Percentiles rank a stretch among this genome's conserved stretches.
phyloP scores from a whole-genome alignment of 1,140 invertebrate genomes.

The Scaptomyza graminum region DNA sequence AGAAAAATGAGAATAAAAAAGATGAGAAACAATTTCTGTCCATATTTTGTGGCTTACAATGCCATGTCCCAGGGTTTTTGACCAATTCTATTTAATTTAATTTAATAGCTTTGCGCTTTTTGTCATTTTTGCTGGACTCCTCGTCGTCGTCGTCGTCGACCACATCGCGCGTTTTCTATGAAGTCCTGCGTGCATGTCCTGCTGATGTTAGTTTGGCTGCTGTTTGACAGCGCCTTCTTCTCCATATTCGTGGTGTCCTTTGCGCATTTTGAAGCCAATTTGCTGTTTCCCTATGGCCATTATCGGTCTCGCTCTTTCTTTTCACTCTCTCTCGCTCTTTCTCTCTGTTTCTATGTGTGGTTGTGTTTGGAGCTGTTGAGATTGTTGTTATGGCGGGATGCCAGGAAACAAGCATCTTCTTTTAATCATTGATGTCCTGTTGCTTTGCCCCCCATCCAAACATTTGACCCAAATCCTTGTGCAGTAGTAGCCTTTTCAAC shows the following conservation, averaged over 20 bases:
- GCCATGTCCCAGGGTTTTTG: constrained; percentile 65
- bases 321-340: constrained; percentile 45
- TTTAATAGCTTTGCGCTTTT: constrained; percentile 83
- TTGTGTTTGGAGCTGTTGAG: constrained; percentile 36
- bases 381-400: constrained; percentile 71
- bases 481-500: constrained; percentile 27
- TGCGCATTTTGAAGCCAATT: constrained; percentile 48
- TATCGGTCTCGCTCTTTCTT: constrained; percentile 6
- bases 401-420: constrained; percentile 58
- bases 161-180: constrained; percentile 67
- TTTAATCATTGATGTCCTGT: constrained; percentile 80
- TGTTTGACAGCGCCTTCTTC: constrained; percentile 8
- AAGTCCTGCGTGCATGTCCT: constrained; percentile 36
- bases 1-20: constrained; percentile 2
- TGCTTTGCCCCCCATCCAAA: constrained; percentile 56
- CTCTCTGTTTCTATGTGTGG: constrained; percentile 21
- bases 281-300: constrained; percentile 30
- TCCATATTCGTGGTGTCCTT: constrained; percentile 11
- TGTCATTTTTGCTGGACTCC: constrained; percentile 66
- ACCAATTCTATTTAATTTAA: constrained; percentile 83
- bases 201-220: constrained; percentile 7
- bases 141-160: not conserved
- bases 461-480: constrained; percentile 54
- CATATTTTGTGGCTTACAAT: constrained; percentile 41
- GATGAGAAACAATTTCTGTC: constrained; percentile 19